A percentile compares a stretch with the other conserved stretches of the same genome.
Evolutionary conservation across 1,140 invertebrate species (phyloP).

Genomic region (Dinoponera quadriceps): DNA sequence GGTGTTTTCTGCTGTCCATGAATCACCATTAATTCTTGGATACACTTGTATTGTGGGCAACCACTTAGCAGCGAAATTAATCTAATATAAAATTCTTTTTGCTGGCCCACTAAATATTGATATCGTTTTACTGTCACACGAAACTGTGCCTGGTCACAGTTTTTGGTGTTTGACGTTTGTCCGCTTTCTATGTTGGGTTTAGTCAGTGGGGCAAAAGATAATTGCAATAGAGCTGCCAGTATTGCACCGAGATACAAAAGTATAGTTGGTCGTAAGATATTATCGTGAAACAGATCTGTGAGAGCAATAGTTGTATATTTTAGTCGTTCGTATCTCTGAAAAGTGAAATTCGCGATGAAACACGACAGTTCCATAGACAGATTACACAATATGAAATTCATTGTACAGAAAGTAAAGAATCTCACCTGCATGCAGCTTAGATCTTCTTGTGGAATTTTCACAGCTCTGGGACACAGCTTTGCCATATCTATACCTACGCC

Average conservation of each 20-base stretch:
- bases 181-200: constrained; percentile 83
- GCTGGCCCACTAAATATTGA: constrained; percentile 85
- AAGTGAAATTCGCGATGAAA: constrained; percentile 49
- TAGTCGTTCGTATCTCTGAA: constrained; percentile 83
- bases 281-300: constrained; percentile 79
- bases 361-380: neutral
- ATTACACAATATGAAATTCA: constrained; percentile 11
- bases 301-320: constrained; percentile 78
- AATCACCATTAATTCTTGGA: constrained; percentile 90
- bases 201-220: constrained; percentile 88
- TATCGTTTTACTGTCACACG: constrained; percentile 84
- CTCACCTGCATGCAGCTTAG: constrained; percentile 74
- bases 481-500: constrained; percentile 87
- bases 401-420: neutral
- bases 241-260: constrained; percentile 84
- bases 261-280: constrained; percentile 80
- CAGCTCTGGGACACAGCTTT: constrained; percentile 80
- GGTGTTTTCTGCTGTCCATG: constrained; percentile 87
- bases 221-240: constrained; percentile 89
- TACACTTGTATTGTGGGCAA: constrained; percentile 87
- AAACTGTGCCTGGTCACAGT: constrained; percentile 61
- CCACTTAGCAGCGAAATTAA: constrained; percentile 86
- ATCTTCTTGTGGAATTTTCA: constrained; percentile 63
- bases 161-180: neutral
- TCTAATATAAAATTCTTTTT: constrained; percentile 85